Evolutionary conservation across 2,797 vertebrate genomes (phyloP).

Genomic region (Gymnocypris eckloni): DNA sequence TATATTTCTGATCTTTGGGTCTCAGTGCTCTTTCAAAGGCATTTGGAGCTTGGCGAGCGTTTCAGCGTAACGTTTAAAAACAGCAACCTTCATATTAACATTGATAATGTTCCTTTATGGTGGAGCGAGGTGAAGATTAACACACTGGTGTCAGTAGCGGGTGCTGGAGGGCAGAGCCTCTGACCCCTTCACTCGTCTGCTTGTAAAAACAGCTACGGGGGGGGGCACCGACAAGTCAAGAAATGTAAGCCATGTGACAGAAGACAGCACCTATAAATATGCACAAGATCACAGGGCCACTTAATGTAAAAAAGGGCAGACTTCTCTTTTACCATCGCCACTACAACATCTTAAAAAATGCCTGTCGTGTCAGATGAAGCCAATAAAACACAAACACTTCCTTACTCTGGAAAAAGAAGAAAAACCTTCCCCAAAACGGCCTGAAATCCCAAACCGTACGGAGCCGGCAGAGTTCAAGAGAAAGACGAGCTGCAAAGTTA

Average conservation of each 20-base stretch:
- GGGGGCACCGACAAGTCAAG: conserved; percentile 78
- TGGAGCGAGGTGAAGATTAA: neutral
- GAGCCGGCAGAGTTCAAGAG: neutral
- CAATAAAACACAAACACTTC: conserved; percentile 83
- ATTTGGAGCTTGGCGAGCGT: neutral
- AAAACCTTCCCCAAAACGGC: neutral
- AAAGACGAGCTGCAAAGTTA: neutral
- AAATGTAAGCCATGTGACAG: conserved; percentile 85
- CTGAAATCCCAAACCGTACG: neutral
- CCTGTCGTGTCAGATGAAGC: conserved; percentile 83
- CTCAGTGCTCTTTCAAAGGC: neutral
- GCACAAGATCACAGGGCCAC: conserved; percentile 80
- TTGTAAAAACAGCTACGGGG: conserved; percentile 82
- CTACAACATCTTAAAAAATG: conserved; percentile 84
- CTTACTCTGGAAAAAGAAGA: conserved; percentile 62
- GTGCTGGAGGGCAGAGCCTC: conserved; percentile 61
- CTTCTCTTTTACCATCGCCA: conserved; percentile 80
- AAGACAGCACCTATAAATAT: conserved; percentile 85
- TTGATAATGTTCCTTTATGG: neutral
- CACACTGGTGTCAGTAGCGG: neutral
- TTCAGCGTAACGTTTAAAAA: neutral
- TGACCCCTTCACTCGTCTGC: conserved; percentile 80
- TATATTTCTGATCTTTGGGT: neutral
- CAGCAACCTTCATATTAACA: neutral
- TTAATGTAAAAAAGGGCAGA: conserved; percentile 79